Percentiles rank a stretch among this genome's conserved stretches.
These are phyloP conservation scores for Periophthalmus magnuspinnatus DNA, from an alignment of 2,797 vertebrate genomes.

Conservation along the genomic window DNA sequence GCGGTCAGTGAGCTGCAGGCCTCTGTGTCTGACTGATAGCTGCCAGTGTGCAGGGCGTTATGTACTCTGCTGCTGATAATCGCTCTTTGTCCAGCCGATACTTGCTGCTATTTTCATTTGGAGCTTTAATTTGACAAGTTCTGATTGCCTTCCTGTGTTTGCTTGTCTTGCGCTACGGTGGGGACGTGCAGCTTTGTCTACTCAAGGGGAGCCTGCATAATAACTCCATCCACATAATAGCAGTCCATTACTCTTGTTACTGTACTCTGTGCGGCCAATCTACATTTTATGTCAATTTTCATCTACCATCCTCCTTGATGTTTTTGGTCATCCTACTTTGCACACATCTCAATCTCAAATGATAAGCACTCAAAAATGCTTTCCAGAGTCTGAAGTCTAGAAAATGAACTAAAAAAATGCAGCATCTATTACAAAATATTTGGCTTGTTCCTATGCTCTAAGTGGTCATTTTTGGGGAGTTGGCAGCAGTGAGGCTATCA, in stretches of 20 bases:
- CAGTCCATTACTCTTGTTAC: constrained; percentile 52
- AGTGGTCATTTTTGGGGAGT: not conserved
- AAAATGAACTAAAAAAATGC: not conserved
- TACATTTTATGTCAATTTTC: constrained; percentile 10
- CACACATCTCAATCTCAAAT: not conserved
- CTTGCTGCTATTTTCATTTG: constrained; percentile 50
- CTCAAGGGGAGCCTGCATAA: constrained; percentile 53
- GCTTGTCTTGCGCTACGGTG: constrained; percentile 48
- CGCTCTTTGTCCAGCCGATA: constrained; percentile 60
- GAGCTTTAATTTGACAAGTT: constrained; percentile 53
- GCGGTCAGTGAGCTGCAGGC: constrained; percentile 29
- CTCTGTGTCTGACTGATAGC: constrained; percentile 39
- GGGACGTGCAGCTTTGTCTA: constrained; percentile 28
- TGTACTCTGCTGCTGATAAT: constrained; percentile 60
- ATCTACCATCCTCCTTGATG: constrained; percentile 8
- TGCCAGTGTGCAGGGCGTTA: constrained; percentile 40
- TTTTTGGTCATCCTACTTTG: constrained; percentile 16
- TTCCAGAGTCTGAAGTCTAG: not conserved
- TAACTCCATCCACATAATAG: constrained; percentile 55
- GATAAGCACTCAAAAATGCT: not conserved
- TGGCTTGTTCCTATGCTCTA: no score
- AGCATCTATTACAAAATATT: not conserved
- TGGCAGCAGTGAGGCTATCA: not conserved
- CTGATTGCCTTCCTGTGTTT: constrained; percentile 55
- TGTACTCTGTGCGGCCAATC: constrained; percentile 24